Evolutionary conservation across 2,797 vertebrate species (phyloP).

Genomic region (Esox lucius): DNA sequence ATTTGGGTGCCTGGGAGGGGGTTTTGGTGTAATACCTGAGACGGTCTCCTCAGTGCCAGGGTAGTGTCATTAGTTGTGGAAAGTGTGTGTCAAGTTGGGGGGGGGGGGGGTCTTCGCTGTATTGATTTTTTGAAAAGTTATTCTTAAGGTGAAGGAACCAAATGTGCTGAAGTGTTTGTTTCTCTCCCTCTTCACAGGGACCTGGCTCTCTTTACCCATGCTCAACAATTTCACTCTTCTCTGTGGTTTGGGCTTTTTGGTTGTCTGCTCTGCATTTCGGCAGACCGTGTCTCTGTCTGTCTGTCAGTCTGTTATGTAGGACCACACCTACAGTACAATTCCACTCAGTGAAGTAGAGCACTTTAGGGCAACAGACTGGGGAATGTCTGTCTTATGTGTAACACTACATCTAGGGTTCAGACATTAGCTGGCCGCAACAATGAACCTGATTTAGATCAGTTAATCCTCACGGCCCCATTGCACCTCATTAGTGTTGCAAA

Average conservation of each 20-base stretch:
- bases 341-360: neutral
- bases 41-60: no score
- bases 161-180: slow-evolving; percentile 1
- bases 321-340: neutral
- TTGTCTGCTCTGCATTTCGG: neutral
- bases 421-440: neutral
- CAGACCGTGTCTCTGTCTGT: neutral
- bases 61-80: no score
- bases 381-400: neutral
- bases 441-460: neutral
- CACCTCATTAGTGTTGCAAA: no score
- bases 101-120: no score
- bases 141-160: no score
- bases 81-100: no score
- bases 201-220: no score
- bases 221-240: neutral
- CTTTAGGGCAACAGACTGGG: neutral
- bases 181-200: neutral
- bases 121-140: no score
- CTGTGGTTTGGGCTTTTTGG: neutral
- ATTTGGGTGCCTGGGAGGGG: no score
- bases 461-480: no score
- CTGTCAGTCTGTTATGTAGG: neutral
- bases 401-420: neutral
- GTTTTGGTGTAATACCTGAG: no score